Evolutionary conservation across 2,797 vertebrate genomes (phyloP).

Genomic region (Steatocranus sp.): DNA sequence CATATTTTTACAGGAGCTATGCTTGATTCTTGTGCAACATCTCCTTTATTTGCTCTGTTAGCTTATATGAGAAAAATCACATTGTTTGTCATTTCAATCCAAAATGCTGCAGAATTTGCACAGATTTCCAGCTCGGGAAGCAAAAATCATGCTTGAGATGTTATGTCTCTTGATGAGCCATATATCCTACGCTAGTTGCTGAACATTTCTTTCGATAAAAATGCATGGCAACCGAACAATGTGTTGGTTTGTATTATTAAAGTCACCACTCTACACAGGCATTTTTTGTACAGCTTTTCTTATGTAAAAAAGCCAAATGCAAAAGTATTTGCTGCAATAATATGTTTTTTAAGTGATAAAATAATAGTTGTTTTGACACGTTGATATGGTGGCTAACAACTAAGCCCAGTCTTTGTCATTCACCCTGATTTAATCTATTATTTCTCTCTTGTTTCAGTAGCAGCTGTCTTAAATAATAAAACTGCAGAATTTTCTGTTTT

Average conservation of each 20-base stretch:
- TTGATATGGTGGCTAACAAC: background rate
- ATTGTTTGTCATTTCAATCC: slow-evolving; percentile 19
- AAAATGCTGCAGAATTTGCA: slow-evolving; percentile 72
- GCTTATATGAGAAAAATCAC: background rate
- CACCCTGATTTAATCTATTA: background rate
- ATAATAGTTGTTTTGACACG: background rate
- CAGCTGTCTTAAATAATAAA: background rate
- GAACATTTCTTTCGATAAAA: slow-evolving; percentile 48
- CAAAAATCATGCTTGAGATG: slow-evolving; percentile 40
- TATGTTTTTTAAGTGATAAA: background rate
- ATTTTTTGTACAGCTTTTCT: slow-evolving; percentile 46
- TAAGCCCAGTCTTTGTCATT: background rate
- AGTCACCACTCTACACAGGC: slow-evolving; percentile 18
- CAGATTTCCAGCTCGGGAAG: slow-evolving; percentile 47
- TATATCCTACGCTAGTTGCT: slow-evolving; percentile 33
- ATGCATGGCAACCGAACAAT: slow-evolving; percentile 52
- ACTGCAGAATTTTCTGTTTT: background rate
- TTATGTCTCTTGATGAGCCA: slow-evolving; percentile 31
- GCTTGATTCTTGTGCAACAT: slow-evolving; percentile 9
- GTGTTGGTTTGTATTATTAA: slow-evolving; percentile 14
- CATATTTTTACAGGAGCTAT: slow-evolving; percentile 23
- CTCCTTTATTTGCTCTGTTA: background rate
- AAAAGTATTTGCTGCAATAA: slow-evolving; percentile 45
- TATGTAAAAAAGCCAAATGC: slow-evolving; percentile 20
- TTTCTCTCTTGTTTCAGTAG: slow-evolving; percentile 1